Percentiles rank a stretch among this genome's conserved stretches.
Evolutionary conservation across 2,888 invertebrate genomes (phyloP).

Genomic region (Julus scandinavius): DNA sequence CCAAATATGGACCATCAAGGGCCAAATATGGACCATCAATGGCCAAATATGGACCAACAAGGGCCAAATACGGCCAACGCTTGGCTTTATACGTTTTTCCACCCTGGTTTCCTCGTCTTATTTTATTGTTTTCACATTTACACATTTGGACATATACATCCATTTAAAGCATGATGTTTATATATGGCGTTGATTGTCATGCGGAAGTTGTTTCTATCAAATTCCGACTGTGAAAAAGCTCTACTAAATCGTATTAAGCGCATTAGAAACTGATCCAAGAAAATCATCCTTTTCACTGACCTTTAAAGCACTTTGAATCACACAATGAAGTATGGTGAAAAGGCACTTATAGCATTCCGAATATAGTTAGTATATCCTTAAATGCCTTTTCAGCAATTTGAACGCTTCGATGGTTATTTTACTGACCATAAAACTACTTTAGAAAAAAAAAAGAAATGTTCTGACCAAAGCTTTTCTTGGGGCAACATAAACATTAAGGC

Average conservation of each 20-base stretch:
- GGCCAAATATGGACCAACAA: no score
- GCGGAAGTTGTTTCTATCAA: not conserved
- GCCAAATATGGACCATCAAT: no score
- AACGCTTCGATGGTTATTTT: slow-evolving; percentile 42
- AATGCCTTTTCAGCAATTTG: slow-evolving; percentile 41
- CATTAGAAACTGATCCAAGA: slow-evolving; percentile 42
- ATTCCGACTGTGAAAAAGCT: not conserved
- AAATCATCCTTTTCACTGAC: slow-evolving; percentile 36
- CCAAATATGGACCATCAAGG: no score
- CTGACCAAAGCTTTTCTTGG: not conserved
- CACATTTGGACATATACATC: not conserved
- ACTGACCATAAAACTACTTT: slow-evolving; percentile 36
- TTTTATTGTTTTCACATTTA: not conserved
- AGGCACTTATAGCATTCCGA: not conserved
- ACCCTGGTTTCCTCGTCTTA: not conserved
- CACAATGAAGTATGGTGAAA: not conserved
- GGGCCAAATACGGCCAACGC: no score
- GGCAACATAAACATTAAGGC: not conserved
- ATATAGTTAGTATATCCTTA: slow-evolving; percentile 30
- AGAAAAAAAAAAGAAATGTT: slow-evolving; percentile 10
- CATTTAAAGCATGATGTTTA: not conserved
- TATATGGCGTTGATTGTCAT: not conserved
- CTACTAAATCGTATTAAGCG: slow-evolving; percentile 14
- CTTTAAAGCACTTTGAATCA: not conserved
- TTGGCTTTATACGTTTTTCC: no score